Evolutionary conservation across 1,140 invertebrate genomes (phyloP).

Genomic region (Bombus balteatus): DNA sequence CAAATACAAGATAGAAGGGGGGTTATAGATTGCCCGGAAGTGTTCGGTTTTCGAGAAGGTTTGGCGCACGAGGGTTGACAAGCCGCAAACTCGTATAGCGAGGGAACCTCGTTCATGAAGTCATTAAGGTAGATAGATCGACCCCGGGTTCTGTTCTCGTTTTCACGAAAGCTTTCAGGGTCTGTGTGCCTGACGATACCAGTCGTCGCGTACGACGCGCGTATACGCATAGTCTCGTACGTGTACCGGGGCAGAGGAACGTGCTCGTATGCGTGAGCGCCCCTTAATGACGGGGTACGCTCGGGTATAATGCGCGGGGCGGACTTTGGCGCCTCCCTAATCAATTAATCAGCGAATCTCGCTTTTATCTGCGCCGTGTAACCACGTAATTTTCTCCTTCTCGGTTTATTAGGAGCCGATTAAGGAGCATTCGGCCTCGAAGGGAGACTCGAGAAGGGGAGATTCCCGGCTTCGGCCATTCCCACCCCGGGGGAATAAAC

Average conservation of each 20-base stretch:
- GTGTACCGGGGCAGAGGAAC: background rate
- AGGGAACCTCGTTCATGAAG: constrained; percentile 60
- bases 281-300: constrained; percentile 74
- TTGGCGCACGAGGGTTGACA: constrained; percentile 11
- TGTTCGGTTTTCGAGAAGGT: background rate
- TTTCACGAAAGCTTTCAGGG: constrained; percentile 37
- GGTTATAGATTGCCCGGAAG: constrained; percentile 4
- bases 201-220: too few relatives aligned
- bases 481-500: constrained; percentile 13
- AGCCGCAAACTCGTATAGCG: background rate
- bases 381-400: constrained; percentile 66
- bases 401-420: constrained; percentile 71
- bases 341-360: constrained; percentile 81
- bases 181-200: too few relatives aligned
- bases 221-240: background rate
- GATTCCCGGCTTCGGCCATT: constrained; percentile 28
- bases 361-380: constrained; percentile 67
- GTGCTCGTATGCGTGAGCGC: constrained; percentile 47
- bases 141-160: constrained; percentile 16
- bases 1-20: background rate
- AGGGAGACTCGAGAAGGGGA: background rate
- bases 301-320: constrained; percentile 74
- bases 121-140: constrained; percentile 59
- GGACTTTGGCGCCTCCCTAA: constrained; percentile 77
- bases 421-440: constrained; percentile 40